Evolutionary conservation across 2,113 vertebrate genomes (phyloP).

Genomic region (Tauraco erythrolophus): DNA sequence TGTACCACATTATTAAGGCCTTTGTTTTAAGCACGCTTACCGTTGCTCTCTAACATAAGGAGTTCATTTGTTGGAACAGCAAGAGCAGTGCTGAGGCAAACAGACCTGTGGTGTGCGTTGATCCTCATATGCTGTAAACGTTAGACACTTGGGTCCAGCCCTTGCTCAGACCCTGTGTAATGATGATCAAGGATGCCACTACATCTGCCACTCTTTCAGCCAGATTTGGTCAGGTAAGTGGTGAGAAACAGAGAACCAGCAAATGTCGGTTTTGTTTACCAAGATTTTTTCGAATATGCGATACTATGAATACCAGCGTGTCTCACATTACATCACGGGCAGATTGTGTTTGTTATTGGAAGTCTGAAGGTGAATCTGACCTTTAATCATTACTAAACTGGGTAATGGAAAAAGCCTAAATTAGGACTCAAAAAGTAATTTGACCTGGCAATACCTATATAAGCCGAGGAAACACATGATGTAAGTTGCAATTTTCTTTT

Average conservation of each 20-base stretch:
- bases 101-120: not conserved
- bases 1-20: not conserved
- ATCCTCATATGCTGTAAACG: not conserved
- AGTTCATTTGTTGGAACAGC: not conserved
- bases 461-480: not conserved
- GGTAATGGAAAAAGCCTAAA: not conserved
- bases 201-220: not conserved
- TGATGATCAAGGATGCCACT: not conserved
- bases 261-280: not conserved
- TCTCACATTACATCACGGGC: not conserved
- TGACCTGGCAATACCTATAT: not conserved
- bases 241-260: not conserved
- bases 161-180: not conserved
- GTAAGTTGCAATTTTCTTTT: not conserved
- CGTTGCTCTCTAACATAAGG: not conserved
- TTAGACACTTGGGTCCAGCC: not conserved
- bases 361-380: not conserved
- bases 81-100: not conserved
- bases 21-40: not conserved
- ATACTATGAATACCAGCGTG: fast-evolving
- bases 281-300: not conserved
- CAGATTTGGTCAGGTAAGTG: not conserved
- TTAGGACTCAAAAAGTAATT: not conserved
- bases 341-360: not conserved
- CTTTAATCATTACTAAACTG: not conserved